A percentile compares a stretch with the other conserved stretches of the same genome.
phyloP scores from a whole-genome alignment of 2,113 vertebrate species.

The Alces alces region DNA sequence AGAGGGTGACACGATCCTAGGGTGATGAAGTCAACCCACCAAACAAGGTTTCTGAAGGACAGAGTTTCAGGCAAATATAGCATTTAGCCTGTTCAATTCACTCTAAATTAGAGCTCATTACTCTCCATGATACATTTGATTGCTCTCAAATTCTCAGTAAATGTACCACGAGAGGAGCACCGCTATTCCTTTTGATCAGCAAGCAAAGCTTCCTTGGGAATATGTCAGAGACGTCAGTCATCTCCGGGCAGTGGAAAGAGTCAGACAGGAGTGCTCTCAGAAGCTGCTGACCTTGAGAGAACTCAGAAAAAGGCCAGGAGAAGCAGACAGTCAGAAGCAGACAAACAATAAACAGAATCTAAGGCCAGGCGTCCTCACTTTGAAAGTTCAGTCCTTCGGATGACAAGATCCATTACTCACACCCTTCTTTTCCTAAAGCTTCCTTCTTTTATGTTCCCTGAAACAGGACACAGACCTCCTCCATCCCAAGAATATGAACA shows the following conservation, averaged over 20 bases:
- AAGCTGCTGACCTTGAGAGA: not conserved
- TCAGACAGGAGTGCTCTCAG: not conserved
- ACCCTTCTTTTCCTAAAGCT: not conserved
- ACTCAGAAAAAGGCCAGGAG: not conserved
- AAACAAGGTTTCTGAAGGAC: not conserved
- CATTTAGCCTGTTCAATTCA: not conserved
- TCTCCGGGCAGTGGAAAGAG: not conserved
- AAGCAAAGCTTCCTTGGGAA: not conserved
- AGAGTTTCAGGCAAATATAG: not conserved
- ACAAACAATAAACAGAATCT: not conserved
- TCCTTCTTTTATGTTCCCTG: not conserved
- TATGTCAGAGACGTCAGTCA: not conserved
- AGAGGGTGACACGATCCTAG: not conserved
- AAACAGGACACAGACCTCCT: not conserved
- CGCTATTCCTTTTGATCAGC: not conserved
- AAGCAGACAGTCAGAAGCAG: not conserved
- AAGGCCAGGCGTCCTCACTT: not conserved
- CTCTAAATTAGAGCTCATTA: constrained; percentile 30
- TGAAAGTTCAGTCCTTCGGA: not conserved
- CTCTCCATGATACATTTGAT: constrained; percentile 27
- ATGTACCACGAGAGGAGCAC: not conserved
- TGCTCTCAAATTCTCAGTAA: constrained; percentile 23
- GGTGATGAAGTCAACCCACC: not conserved
- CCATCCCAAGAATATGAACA: not conserved
- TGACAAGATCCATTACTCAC: not conserved